Evolutionary conservation across 2,888 invertebrate genomes (phyloP), one percentile per base, ranked within the genome.

Genomic region (Lasioglossum zephyrum): DNA sequence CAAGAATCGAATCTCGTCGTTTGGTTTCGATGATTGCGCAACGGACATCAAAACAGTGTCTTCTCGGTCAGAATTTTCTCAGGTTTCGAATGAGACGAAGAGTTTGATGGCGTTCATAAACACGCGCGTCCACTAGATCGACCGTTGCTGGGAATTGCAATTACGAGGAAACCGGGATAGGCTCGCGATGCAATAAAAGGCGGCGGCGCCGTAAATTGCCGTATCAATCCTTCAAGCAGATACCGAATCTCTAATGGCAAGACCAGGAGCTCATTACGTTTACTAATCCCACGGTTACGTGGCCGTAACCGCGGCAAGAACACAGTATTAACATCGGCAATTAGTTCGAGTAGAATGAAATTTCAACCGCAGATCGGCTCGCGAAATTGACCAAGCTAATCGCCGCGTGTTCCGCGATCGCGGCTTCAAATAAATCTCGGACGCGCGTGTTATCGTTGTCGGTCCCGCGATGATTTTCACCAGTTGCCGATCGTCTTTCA

Each of bases 321-420:
- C 73, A 77, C 47, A 60, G 70, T 47, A 89, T 83, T 83, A 87
- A 83, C 87, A 81, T 85, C 60, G 77, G 75, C 75, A 78, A 89
- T 89, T 89, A 89, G 84, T 81, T 84, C 85, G 81, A 16, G 66
- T 74, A 79, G 89, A 87, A 89, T 89, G 83, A 87, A 89, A 85
- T 74, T 82, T 83, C 70, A 89, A 82, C 72, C 78, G 73, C 78
- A 73, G 60, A 69, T 83, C 79, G 69, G 49, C 75, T 5, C 36
- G 74, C 69, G 75, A 83, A 81, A 89, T 89, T 83, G 81, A 47
- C 81, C 63, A 22, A 22, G 66, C 63, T 89, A 89, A 89, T 89
- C 82, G 77, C 44, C 6, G 73, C 66, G 77, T 31, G 9, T 63
- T 16, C 49, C 66, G 36, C 44, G 69, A n/a, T 66, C 73, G 66